These are phyloP conservation scores for Aphrocallistes beatrix DNA, from an alignment of 37 sponge, comb jelly and placozoan species.

Conservation along the genomic window DNA sequence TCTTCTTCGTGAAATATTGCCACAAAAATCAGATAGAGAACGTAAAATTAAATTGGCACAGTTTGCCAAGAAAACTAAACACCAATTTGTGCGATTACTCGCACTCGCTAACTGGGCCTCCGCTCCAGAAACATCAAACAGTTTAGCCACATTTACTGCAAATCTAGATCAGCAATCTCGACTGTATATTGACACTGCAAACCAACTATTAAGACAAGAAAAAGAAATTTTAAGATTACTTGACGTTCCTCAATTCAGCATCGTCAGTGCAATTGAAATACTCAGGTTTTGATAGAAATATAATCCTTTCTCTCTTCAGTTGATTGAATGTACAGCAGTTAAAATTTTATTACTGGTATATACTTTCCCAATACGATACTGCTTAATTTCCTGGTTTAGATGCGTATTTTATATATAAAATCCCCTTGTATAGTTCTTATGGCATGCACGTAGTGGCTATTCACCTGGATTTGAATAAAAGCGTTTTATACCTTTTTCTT, in stretches of 20 bases:
- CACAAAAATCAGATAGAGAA: background rate
- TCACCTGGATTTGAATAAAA: too few species aligned
- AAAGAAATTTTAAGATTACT: background rate
- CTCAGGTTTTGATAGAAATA: background rate
- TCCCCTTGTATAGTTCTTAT: too few species aligned
- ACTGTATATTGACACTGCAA: background rate
- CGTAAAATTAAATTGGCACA: background rate
- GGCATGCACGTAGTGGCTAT: too few species aligned
- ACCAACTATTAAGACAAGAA: background rate
- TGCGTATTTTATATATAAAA: too few species aligned
- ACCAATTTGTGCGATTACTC: background rate
- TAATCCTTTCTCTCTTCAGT: too few species aligned
- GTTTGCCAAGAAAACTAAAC: background rate
- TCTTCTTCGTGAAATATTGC: background rate
- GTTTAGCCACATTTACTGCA: background rate
- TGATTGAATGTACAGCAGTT: too few species aligned
- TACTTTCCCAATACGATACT: too few species aligned
- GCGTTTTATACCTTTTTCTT: background rate
- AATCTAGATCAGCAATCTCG: background rate
- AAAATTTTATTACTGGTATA: too few species aligned
- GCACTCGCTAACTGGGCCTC: slow-evolving; percentile 7
- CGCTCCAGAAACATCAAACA: background rate
- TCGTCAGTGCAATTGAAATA: background rate
- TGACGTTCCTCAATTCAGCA: background rate
- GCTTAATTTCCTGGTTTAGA: too few species aligned